Conservation (phyloP, 2,113 vertebrate genomes). For the Cryptotis parvus region DNA sequence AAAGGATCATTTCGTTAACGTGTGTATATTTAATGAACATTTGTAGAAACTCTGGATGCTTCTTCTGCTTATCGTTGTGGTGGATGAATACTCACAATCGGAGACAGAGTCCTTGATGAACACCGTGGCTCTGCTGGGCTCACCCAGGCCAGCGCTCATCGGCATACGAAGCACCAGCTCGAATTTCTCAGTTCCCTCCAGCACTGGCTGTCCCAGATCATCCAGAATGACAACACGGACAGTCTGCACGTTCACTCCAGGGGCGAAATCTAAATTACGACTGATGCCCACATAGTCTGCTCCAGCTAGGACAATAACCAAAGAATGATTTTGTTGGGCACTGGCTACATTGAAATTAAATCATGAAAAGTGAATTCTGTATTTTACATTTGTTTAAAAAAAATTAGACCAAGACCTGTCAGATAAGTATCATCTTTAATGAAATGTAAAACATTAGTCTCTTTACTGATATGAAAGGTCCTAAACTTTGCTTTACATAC, state of each 20-base stretch:
- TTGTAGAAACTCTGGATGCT: neutral
- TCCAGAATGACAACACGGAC: conserved; percentile 93
- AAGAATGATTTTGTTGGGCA: neutral
- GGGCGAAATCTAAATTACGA: conserved; percentile 94
- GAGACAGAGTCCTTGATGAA: conserved; percentile 95
- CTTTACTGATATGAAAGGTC: neutral
- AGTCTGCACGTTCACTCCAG: conserved; percentile 94
- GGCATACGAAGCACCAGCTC: conserved; percentile 95
- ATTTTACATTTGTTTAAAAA: neutral
- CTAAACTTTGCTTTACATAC: neutral
- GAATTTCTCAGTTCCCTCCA: conserved; percentile 95
- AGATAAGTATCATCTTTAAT: neutral
- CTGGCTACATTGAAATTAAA: neutral
- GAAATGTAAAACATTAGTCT: neutral
- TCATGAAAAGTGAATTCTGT: neutral
- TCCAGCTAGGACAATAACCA: conserved; percentile 89
- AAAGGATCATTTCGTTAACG: neutral
- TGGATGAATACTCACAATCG: conserved; percentile 90
- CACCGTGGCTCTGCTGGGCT: conserved; percentile 91
- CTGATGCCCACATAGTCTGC: conserved; percentile 97
- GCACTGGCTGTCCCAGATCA: conserved; percentile 94
- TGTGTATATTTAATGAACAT: neutral
- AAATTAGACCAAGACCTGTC: neutral
- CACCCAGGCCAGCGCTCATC: conserved; percentile 92
- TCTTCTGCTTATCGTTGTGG: neutral